These are phyloP conservation scores for Varanus salvator DNA, from an alignment of 2,113 vertebrate genomes.

Conservation along the genomic window DNA sequence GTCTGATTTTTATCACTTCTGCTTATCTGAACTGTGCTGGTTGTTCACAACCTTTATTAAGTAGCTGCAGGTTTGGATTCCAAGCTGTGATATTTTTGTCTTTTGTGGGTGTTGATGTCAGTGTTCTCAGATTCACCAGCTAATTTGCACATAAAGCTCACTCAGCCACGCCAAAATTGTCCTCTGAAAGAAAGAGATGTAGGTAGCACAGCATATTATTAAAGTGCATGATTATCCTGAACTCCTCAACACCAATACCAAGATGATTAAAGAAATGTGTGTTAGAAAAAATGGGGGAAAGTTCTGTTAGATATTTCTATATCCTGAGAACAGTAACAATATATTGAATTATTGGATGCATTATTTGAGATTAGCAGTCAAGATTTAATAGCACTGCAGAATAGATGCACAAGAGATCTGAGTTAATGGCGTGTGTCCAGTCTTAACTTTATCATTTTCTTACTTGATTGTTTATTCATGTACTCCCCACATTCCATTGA, in stretches of 20 bases:
- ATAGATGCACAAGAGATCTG: neutral
- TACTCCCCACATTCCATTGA: constrained; percentile 19
- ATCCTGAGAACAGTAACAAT: constrained; percentile 2
- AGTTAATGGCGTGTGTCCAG: constrained; percentile 21
- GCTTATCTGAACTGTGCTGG: constrained; percentile 28
- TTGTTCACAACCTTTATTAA: constrained; percentile 17
- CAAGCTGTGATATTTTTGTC: constrained; percentile 15
- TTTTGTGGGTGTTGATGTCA: constrained; percentile 6
- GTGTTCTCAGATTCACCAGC: constrained; percentile 27
- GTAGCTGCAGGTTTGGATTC: constrained; percentile 7
- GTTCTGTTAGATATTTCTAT: neutral
- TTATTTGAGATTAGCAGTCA: constrained; percentile 31
- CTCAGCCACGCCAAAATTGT: constrained; percentile 40
- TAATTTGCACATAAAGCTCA: constrained; percentile 37
- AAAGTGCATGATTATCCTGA: constrained; percentile 23
- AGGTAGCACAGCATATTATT: neutral
- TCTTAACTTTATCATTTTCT: constrained; percentile 32
- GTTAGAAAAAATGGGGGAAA: neutral
- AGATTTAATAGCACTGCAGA: neutral
- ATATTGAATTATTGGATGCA: constrained; percentile 28
- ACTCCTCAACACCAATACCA: neutral
- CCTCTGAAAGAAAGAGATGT: constrained; percentile 21
- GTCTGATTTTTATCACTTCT: constrained; percentile 9
- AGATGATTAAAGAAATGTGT: constrained; percentile 1
- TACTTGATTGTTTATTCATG: constrained; percentile 19